These are phyloP conservation scores for Hydriomena furcata DNA, from an alignment of 2,888 invertebrate species.

Conservation along the genomic window DNA sequence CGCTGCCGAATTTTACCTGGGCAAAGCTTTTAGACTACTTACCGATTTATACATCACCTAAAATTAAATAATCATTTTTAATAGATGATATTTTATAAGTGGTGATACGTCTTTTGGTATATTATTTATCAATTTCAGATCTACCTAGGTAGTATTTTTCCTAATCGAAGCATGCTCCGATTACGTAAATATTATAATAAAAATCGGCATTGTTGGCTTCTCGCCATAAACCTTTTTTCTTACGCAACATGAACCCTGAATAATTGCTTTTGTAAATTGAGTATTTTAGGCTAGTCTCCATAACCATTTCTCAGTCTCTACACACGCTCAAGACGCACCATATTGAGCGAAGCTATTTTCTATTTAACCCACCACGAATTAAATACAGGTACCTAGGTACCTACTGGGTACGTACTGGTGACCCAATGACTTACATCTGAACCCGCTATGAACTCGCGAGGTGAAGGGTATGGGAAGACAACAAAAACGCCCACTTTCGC, in stretches of 20 bases:
- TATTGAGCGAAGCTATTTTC: constrained; percentile 1
- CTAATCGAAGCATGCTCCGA: too few relatives aligned
- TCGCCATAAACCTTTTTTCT: constrained; percentile 4
- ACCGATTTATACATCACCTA: constrained; percentile 70
- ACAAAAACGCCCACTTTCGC: constrained; percentile 44
- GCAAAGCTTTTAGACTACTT: constrained; percentile 46
- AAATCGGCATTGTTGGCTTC: neutral
- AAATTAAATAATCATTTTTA: constrained; percentile 3
- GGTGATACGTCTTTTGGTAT: too few relatives aligned
- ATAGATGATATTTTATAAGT: too few relatives aligned
- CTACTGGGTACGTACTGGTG: constrained; percentile 41
- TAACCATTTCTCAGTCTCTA: neutral
- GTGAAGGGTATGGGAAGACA: constrained; percentile 49
- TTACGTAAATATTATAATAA: neutral
- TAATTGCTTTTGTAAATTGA: too few relatives aligned
- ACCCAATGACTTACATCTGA: constrained; percentile 54
- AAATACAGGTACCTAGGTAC: constrained; percentile 5
- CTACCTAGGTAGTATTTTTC: too few relatives aligned
- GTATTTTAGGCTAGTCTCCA: constrained; percentile 4
- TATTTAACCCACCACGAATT: neutral
- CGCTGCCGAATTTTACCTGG: constrained; percentile 60
- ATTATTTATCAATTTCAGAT: too few relatives aligned
- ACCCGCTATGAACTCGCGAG: constrained; percentile 48
- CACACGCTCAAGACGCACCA: too few relatives aligned
- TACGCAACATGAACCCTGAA: constrained; percentile 5